These are phyloP conservation scores for Fulmarus glacialis DNA, from an alignment of 2,113 vertebrate genomes.

Conservation along the genomic window DNA sequence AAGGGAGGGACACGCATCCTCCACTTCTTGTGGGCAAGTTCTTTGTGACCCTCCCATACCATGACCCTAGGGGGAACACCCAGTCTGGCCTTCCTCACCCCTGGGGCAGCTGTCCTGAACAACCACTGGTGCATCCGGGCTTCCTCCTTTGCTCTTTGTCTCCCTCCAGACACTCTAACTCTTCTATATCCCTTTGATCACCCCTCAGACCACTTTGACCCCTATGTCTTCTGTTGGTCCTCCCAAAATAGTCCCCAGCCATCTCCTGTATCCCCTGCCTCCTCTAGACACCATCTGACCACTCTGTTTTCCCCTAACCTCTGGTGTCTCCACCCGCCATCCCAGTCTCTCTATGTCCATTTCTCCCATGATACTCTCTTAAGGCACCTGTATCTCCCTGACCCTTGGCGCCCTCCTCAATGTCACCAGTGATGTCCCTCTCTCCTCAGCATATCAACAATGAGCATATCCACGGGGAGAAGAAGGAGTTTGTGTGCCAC, in stretches of 20 bases:
- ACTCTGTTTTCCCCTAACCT: neutral
- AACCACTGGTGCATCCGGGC: neutral
- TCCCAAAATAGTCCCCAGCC: neutral
- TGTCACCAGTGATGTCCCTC: neutral
- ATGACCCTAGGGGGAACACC: neutral
- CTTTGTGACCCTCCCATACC: too few species aligned
- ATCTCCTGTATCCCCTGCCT: neutral
- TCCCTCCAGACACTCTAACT: neutral
- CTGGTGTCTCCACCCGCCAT: neutral
- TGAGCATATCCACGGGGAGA: constrained; percentile 96
- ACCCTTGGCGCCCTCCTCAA: neutral
- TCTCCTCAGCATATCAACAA: constrained; percentile 93
- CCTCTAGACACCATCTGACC: neutral
- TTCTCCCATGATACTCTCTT: neutral
- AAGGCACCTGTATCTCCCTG: neutral
- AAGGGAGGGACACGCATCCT: neutral
- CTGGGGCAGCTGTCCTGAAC: neutral
- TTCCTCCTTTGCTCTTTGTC: neutral
- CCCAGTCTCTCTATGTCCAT: neutral
- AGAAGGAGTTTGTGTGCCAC: constrained; percentile 98
- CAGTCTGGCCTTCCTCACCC: neutral
- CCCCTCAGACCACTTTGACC: neutral
- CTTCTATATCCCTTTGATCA: accelerated
- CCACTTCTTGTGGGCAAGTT: neutral
- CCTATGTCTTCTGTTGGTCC: neutral